A percentile compares a stretch with the other conserved stretches of the same genome.
Conservation (phyloP, 2,113 vertebrate species). For the Semicossyphus pulcher region DNA sequence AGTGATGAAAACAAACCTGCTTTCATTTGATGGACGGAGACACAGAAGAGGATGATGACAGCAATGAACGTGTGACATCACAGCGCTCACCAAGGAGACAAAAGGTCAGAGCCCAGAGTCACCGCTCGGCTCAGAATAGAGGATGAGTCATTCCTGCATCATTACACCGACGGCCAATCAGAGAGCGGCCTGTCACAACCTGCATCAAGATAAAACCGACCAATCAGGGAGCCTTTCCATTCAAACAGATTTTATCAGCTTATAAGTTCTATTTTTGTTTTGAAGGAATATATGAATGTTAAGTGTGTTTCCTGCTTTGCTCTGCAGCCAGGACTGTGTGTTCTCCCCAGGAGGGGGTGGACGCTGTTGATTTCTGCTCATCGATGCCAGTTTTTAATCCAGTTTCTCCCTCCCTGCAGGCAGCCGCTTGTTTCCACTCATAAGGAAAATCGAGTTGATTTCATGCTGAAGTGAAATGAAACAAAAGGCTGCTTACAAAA, state of each 20-base stretch:
- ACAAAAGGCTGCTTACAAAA: background rate
- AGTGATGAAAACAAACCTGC: background rate
- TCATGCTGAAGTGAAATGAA: background rate
- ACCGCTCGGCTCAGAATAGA: constrained; percentile 65
- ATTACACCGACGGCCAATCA: constrained; percentile 40
- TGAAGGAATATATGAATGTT: background rate
- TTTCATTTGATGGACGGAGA: background rate
- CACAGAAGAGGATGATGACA: constrained; percentile 9
- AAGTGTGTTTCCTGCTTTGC: no score
- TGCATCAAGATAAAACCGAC: constrained; percentile 18
- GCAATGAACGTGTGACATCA: constrained; percentile 50
- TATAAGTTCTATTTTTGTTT: background rate
- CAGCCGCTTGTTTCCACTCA: background rate
- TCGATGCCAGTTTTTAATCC: background rate
- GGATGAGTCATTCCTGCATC: constrained; percentile 73
- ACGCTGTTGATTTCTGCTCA: background rate
- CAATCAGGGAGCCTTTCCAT: constrained; percentile 14
- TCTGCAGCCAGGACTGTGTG: no score
- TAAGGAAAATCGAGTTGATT: background rate
- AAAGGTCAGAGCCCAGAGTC: constrained; percentile 65
- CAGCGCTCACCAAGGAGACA: constrained; percentile 63
- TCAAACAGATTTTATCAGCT: constrained; percentile 4
- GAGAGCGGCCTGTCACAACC: background rate
- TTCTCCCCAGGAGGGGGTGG: background rate
- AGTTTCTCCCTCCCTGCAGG: background rate